phyloP scores from a whole-genome alignment of 1,140 invertebrate genomes.

The Rhopalosiphum padi region DNA sequence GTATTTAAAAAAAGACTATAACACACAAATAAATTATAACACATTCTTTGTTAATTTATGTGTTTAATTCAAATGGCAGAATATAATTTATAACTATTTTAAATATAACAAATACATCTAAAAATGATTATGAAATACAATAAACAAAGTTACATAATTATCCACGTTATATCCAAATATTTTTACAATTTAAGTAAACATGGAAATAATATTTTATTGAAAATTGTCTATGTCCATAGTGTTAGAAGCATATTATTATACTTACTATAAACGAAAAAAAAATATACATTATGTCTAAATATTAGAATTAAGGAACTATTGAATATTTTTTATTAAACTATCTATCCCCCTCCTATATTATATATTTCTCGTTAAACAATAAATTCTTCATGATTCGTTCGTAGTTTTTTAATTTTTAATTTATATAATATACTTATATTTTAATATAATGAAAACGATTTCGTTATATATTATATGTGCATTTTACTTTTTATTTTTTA shows the following conservation, averaged over 20 bases:
- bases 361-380: not conserved
- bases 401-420: not conserved
- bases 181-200: not conserved
- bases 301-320: not conserved
- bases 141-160: not conserved
- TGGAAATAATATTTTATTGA: not conserved
- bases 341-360: not conserved
- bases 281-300: not conserved
- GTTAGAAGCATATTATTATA: not conserved
- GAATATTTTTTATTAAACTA: not conserved
- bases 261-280: not conserved
- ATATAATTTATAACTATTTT: not conserved
- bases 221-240: not conserved
- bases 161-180: not conserved
- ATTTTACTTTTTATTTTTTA: not conserved
- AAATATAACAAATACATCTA: not conserved
- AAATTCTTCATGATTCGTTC: not conserved
- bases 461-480: not conserved
- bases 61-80: not conserved
- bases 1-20: not conserved
- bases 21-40: not conserved
- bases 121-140: not conserved
- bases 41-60: not conserved
- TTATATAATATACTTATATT: conserved; percentile 21
- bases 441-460: conserved; percentile 1